phyloP scores from a whole-genome alignment of 2,113 vertebrate species.

The Salvelinus fontinalis region DNA sequence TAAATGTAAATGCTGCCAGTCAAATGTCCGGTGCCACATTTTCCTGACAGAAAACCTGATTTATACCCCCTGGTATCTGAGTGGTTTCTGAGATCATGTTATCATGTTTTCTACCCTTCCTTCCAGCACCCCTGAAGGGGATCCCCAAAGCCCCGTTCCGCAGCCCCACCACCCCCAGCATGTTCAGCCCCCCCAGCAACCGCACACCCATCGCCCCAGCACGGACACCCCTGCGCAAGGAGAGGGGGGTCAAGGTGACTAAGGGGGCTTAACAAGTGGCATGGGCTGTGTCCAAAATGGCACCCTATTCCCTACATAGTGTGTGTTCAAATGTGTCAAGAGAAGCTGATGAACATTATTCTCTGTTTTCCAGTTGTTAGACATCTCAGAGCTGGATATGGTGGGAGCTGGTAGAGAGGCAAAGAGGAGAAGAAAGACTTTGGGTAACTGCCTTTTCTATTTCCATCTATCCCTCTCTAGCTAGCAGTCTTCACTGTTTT shows the following conservation, averaged over 20 bases:
- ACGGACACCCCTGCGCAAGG: constrained; percentile 89
- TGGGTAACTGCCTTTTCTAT: constrained; percentile 73
- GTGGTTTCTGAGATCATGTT: too few relatives aligned
- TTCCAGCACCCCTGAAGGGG: constrained; percentile 91
- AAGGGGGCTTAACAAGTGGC: too few relatives aligned
- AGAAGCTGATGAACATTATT: too few relatives aligned
- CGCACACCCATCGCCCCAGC: constrained; percentile 89
- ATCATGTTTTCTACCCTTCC: background rate
- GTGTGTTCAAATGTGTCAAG: too few relatives aligned
- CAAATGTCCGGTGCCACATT: too few relatives aligned
- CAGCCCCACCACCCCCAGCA: constrained; percentile 89
- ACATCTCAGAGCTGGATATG: constrained; percentile 90
- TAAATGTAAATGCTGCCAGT: too few relatives aligned
- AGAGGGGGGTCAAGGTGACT: constrained; percentile 92
- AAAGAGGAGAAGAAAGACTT: constrained; percentile 93
- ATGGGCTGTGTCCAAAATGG: too few relatives aligned
- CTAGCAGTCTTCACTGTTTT: background rate
- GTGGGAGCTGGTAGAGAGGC: constrained; percentile 93
- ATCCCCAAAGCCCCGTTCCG: constrained; percentile 96
- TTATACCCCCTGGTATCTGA: background rate
- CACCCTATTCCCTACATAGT: too few relatives aligned
- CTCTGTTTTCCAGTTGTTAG: constrained; percentile 79
- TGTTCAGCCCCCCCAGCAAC: constrained; percentile 92
- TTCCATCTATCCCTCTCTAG: background rate
- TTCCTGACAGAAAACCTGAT: too few relatives aligned